Percentiles rank a stretch among this genome's conserved stretches.
Conservation (phyloP, 2,888 invertebrate genomes). For the Leptinotarsa tumamoca region DNA sequence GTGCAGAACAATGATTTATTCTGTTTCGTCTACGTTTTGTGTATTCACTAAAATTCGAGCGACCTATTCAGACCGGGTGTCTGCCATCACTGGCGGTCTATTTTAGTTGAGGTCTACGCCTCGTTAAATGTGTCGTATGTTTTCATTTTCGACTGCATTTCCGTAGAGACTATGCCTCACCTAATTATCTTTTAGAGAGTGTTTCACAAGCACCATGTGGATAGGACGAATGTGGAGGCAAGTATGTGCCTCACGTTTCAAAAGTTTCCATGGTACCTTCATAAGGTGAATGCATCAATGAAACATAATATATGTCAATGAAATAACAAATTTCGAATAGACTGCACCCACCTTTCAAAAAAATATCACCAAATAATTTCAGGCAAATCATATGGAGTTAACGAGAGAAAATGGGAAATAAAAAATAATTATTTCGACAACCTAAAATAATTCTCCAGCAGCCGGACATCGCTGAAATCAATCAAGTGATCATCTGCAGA, state of each 20-base stretch:
- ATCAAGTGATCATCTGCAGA: too few relatives aligned
- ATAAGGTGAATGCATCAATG: too few relatives aligned
- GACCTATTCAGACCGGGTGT: conserved; percentile 17
- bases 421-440: too few relatives aligned
- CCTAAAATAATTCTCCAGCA: too few relatives aligned
- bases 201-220: conserved; percentile 2
- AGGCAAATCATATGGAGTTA: too few relatives aligned
- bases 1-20: conserved; percentile 21
- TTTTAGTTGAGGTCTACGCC: conserved; percentile 19
- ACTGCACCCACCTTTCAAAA: too few relatives aligned
- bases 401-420: too few relatives aligned
- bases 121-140: conserved; percentile 16
- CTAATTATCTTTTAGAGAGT: conserved; percentile 3
- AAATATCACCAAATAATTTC: too few relatives aligned
- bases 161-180: conserved; percentile 15
- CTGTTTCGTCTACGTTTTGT: conserved; percentile 1
- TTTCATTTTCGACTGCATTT: conserved; percentile 15
- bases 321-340: too few relatives aligned
- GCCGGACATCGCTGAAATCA: too few relatives aligned
- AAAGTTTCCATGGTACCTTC: too few relatives aligned
- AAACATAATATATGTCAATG: too few relatives aligned
- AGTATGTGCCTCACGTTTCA: background rate
- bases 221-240: background rate
- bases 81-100: conserved; percentile 19
- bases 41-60: conserved; percentile 14